These are phyloP conservation scores for Picus viridis DNA, from an alignment of 2,797 vertebrate species.

Conservation along the genomic window DNA sequence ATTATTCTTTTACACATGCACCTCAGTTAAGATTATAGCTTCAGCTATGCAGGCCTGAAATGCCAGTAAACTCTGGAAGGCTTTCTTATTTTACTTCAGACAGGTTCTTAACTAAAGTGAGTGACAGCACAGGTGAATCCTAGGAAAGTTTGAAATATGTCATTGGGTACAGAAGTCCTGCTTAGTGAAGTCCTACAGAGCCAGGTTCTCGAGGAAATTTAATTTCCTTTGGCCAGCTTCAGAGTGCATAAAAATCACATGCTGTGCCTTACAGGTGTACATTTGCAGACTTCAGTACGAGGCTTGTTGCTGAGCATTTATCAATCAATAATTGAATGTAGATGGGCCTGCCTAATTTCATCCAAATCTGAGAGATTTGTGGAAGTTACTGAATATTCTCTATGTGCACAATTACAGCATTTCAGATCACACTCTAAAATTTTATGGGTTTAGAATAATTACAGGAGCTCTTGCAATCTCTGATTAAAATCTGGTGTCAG, in stretches of 20 bases:
- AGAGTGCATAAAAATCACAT: neutral
- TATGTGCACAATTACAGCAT: neutral
- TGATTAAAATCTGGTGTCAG: neutral
- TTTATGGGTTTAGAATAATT: constrained; percentile 23
- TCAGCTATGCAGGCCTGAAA: neutral
- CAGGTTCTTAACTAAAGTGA: neutral
- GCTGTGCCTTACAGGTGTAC: neutral
- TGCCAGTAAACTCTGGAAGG: neutral
- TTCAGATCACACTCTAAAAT: neutral
- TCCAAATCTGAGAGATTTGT: neutral
- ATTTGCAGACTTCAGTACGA: neutral
- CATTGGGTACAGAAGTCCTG: neutral
- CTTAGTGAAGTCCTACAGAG: neutral
- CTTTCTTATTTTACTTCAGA: neutral
- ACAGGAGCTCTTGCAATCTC: neutral
- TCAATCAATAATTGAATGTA: neutral
- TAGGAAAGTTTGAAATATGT: neutral
- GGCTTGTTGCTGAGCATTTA: neutral
- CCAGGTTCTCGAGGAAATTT: neutral
- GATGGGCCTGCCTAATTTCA: neutral
- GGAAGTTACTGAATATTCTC: neutral
- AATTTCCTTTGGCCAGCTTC: neutral
- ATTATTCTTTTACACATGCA: neutral
- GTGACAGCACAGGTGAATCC: neutral
- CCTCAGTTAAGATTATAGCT: neutral